Evolutionary conservation across 53 echinoderm and acorn worm species (phyloP), one percentile per base, ranked within the genome.

Genomic region (Paracentrotus lividus): DNA sequence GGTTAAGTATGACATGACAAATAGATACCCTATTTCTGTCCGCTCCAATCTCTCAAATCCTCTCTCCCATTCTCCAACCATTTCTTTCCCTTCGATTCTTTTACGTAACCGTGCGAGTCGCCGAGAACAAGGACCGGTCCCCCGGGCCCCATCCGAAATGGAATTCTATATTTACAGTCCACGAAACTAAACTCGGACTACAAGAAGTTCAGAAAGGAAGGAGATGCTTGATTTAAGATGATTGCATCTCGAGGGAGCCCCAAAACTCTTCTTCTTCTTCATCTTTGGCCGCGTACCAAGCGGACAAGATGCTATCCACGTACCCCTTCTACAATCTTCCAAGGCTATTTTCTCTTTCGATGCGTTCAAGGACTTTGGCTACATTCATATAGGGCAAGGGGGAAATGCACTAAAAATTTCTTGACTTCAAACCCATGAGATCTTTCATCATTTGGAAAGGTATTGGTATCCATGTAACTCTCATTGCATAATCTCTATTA

Each of bases 121-220:
- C 55, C 86, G 34, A 14, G 27, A 86, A 55, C 86, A 86, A 86
- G 86, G 53, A 31, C 56, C 56, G 32, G 21, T 36, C 53, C 86
- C 86, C 8, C 0, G 32, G 86, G 86, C 18, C 38, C 36, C 86
- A 56, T 86, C 8, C 31, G 56, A 36, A 86, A 86, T 81, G 81
- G 27, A 81, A 81, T 81, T 81, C 81, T 81, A 81, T 81, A 81
- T 81, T 81, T 81, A 81, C 81, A 81, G 26, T 26, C 81, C 47
- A 81, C 47, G 81, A n/a, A 81, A 21, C 76, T 76, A n/a, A 81
- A 21, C 76, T 76, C 14, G 38, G 42, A 76, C 76, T 1, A n/a
- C n/a, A n/a, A 18, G 38, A 76, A 3, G 42, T 81, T n/a, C 24
- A 81, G 47, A 81, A 81, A 45, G n/a, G 81, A 81, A 81, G 44